Base-by-base conservation (phyloP, 2,797 vertebrate genomes). In the Sylvilagus floridanus region DNA sequence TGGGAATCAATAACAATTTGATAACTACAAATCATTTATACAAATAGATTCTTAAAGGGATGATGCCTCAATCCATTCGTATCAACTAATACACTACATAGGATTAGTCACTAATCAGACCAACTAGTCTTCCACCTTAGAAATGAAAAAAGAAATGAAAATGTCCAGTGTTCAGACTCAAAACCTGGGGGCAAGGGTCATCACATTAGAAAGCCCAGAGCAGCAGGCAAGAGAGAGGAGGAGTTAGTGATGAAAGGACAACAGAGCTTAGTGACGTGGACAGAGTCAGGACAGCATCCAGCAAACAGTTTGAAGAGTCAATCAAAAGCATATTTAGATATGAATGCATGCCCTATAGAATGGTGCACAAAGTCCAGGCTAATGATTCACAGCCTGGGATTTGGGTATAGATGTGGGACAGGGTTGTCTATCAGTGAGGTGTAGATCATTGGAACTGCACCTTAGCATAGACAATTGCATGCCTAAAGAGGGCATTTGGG, bases 101-200 rank as follows among this genome's bases (percentile, higher is more conserved):
- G 37, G 60, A 28, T 88, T 62, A 26, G 50, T n/a, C 19, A 63
- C 17, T 35, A 52, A 84, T 73, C 11, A 42, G 37, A 85, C 50
- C 11, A n/a, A 28, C 1, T 28, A 19, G 35, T 88, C 24, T 85
- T 73, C 26, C 35, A 69, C n/a, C 8, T 65, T 77, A n/a, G 62
- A 63, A 90, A 77, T 78, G 13, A 82, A 94, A 92, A 92, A 96
- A 76, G 7, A 83, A 91, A 65, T 88, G 19, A 22, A 11, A 42
- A 75, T 42, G 22, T 50, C 86, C 85, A 94, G 85, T 85, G 72
- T 65, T 91, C 71, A 94, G 78, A 63, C 81, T 42, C 47, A 19
- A 86, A 83, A 8, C 63, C 73, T 76, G 6, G 26, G 9, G 11
- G 52, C 52, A 92, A 35, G 4, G 28, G 52, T 32, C 54, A 35